Evolutionary conservation across 2,113 vertebrate species (phyloP).

Genomic region (Symphodus melops): DNA sequence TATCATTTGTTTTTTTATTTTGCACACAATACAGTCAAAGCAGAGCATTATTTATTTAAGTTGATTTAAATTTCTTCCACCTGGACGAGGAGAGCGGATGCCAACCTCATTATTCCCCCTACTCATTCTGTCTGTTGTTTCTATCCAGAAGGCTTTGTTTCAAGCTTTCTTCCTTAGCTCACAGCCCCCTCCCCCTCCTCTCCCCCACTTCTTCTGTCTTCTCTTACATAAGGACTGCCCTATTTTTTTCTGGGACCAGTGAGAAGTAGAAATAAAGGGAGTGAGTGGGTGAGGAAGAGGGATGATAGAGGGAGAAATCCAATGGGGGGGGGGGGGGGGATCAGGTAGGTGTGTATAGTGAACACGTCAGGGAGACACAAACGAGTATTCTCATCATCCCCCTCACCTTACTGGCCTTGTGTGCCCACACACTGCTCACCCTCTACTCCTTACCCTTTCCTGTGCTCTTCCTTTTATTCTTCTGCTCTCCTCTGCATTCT

Average conservation of each 20-base stretch:
- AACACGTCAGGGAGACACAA: conserved; percentile 69
- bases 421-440: conserved; percentile 54
- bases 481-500: not conserved
- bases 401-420: conserved; percentile 50
- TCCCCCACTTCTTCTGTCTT: conserved; percentile 57
- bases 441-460: conserved; percentile 23
- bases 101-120: conserved; percentile 58
- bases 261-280: conserved; percentile 71
- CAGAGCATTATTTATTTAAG: conserved; percentile 2
- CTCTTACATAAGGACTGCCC: conserved; percentile 81
- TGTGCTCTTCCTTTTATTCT: conserved; percentile 1
- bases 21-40: not conserved
- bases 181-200: conserved; percentile 32
- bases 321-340: conserved; percentile 46
- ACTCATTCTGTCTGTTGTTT: conserved; percentile 61
- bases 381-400: conserved; percentile 52
- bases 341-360: conserved; percentile 55
- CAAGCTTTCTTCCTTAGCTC: conserved; percentile 54
- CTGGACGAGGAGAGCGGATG: conserved; percentile 25
- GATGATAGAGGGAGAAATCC: conserved; percentile 58
- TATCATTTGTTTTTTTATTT: not conserved
- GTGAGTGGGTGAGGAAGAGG: conserved; percentile 71
- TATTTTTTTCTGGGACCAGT: conserved; percentile 76
- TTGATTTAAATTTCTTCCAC: conserved; percentile 14
- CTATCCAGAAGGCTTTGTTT: conserved; percentile 57